Conservation (phyloP, 2,113 vertebrate species). For the Protomyctophum bolini region DNA sequence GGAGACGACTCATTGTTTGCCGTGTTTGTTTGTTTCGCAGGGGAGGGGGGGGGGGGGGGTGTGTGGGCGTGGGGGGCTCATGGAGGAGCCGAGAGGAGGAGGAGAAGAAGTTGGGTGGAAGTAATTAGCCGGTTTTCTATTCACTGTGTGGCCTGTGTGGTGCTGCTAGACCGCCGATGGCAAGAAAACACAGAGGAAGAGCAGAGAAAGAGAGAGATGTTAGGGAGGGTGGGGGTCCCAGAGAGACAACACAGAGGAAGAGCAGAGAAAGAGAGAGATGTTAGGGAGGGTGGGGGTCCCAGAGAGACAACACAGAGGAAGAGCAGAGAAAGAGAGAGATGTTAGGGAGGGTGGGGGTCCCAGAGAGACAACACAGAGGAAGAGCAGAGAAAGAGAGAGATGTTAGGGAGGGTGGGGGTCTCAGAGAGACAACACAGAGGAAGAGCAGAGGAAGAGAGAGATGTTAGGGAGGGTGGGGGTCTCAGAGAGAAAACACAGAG, state of each 20-base stretch:
- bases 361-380: too few species aligned
- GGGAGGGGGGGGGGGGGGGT: slow-evolving; percentile 10
- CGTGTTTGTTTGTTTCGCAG: slow-evolving; percentile 32
- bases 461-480: too few species aligned
- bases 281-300: background rate
- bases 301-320: slow-evolving; percentile 7
- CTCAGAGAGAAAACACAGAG: background rate
- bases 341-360: background rate
- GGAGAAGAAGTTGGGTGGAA: slow-evolving; percentile 32
- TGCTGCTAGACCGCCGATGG: slow-evolving; percentile 2
- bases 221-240: background rate
- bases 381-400: too few species aligned
- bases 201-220: background rate
- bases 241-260: slow-evolving; percentile 12
- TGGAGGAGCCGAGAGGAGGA: slow-evolving; percentile 12
- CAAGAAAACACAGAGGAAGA: background rate
- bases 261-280: slow-evolving; percentile 2
- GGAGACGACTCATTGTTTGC: slow-evolving; percentile 40
- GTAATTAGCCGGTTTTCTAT: slow-evolving; percentile 53
- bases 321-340: background rate
- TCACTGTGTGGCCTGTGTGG: slow-evolving; percentile 10
- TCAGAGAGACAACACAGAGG: too few species aligned
- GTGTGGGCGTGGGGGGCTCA: too few species aligned
- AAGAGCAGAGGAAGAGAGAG: too few species aligned
- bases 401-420: too few species aligned